A percentile compares a stretch with the other conserved stretches of the same genome.
Conservation (phyloP, 2,113 vertebrate species). For the Pungitius pungitius region DNA sequence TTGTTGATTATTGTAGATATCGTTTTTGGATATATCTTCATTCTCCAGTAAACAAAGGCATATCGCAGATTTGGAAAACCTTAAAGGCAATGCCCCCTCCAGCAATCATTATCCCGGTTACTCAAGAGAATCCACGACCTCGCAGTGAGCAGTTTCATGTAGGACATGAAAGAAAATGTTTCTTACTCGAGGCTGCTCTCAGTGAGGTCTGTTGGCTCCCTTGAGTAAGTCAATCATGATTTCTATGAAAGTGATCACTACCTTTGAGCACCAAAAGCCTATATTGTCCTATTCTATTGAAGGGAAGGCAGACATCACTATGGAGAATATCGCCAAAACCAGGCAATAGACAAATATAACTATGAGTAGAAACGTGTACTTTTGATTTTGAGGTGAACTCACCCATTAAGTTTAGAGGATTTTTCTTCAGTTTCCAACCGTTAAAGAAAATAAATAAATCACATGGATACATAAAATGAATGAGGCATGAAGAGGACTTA, state of each 20-base stretch:
- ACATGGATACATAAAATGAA: neutral
- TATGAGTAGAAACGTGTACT: neutral
- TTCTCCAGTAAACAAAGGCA: neutral
- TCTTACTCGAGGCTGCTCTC: neutral
- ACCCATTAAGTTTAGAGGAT: neutral
- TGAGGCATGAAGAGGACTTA: constrained; percentile 69
- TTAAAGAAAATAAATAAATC: neutral
- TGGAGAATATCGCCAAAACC: neutral
- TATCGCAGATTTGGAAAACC: neutral
- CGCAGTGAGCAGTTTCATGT: neutral
- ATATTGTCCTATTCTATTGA: neutral
- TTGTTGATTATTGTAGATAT: neutral
- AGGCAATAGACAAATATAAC: neutral
- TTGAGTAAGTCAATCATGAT: neutral
- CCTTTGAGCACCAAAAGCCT: neutral
- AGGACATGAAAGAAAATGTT: neutral
- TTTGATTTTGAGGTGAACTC: neutral
- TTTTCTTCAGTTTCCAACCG: neutral
- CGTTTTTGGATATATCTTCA: neutral
- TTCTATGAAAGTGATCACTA: neutral
- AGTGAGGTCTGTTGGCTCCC: neutral
- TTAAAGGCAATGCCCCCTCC: too few relatives aligned
- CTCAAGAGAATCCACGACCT: neutral
- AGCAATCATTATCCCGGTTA: too few relatives aligned
- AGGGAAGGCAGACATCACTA: neutral